Base-by-base conservation (phyloP, 2,797 vertebrate species). In the Semaprochilodus insignis region DNA sequence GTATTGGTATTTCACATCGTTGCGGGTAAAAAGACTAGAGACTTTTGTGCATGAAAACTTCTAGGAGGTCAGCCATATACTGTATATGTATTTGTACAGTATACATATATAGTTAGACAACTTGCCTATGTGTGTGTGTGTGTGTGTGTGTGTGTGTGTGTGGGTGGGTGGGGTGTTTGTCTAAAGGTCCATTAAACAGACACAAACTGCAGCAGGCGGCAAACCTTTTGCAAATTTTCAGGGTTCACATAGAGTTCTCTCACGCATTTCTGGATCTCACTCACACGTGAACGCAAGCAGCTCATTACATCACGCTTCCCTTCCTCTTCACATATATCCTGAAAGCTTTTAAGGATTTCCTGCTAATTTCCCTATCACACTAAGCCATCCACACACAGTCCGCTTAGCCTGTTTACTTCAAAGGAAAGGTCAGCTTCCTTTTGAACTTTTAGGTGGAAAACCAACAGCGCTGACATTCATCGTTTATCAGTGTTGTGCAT, bases 391-490 rank as follows among this genome's bases (percentile, higher is more conserved):
- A 44, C 74, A 81, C n/a, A 40, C 25, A 81, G 51, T 57, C n/a
- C 8, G 65, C 52, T 51, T n/a, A 60, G 59, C 55, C 34, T 77
- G 81, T 77, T 77, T 15, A 63, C 27, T 74, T 74, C 51, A 55
- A 74, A 55, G 54, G 52, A 36, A 57, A 34, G n/a, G 67, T 48
- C n/a, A 17, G n/a, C 34, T 60, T 75, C 55, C 51, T 74, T 25
- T 25, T 76, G 23, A 52, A 57, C 52, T 60, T 54, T 63, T 63
- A 54, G 10, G 23, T 73, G 59, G 7, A 65, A 71, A 44, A 31
- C 27, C 10, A 23, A 3, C 34, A 40, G 54, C 57, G 51, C n/a
- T 19, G 15, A 67, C 70, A n/a, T 70, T 70, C 21, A 44, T 48
- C 6, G 40, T 70, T 48, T 48, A 44, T 23, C 21, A 15, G 36